These are phyloP conservation scores for Tragulus kanchil DNA, from an alignment of 2,113 vertebrate genomes.

Conservation along the genomic window DNA sequence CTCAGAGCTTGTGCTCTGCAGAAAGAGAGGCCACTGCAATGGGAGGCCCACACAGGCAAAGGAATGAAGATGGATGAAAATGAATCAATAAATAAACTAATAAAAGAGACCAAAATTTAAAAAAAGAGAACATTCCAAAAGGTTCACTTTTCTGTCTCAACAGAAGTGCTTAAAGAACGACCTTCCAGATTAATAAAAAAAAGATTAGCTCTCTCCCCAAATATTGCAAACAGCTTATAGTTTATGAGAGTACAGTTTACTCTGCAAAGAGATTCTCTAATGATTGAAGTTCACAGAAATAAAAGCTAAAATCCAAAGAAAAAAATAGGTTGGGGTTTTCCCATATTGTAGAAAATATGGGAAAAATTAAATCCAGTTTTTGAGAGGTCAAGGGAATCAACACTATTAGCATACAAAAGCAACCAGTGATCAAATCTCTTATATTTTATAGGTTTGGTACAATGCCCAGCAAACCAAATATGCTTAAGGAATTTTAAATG, in stretches of 20 bases:
- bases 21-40: no score
- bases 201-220: background rate
- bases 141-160: background rate
- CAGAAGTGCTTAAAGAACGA: conserved; percentile 6
- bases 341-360: conserved; percentile 51
- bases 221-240: conserved; percentile 38
- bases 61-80: no score
- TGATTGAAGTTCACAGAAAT: background rate
- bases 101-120: no score
- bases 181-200: conserved; percentile 40
- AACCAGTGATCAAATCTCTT: conserved; percentile 50
- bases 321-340: conserved; percentile 4
- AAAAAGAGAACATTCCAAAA: background rate
- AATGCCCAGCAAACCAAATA: conserved; percentile 63
- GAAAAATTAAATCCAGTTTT: conserved; percentile 62
- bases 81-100: no score
- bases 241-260: conserved; percentile 36
- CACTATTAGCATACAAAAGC: conserved; percentile 54
- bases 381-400: conserved; percentile 48
- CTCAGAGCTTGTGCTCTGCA: no score
- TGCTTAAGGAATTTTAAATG: conserved; percentile 67
- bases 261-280: conserved; percentile 33
- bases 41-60: no score
- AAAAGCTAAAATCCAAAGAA: conserved; percentile 55
- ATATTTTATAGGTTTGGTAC: conserved; percentile 57